Base-by-base conservation (phyloP, 2,888 invertebrate species). In the Argyresthia goedartella region DNA sequence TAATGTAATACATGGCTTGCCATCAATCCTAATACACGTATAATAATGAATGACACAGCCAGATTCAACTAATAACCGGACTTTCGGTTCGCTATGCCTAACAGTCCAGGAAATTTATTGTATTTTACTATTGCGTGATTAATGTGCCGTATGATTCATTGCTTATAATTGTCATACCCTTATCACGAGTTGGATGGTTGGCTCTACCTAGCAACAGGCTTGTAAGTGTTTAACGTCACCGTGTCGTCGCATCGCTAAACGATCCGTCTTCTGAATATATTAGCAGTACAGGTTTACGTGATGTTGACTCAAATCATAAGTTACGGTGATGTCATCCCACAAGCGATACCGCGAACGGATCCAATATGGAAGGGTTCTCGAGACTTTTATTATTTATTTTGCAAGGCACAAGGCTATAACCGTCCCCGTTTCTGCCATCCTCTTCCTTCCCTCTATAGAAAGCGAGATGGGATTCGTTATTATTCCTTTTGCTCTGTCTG, bases 251-350 rank as follows among this genome's bases (percentile, higher is more conserved):
- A 61, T 59, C 56, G 60, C 53, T 56, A 55, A 66, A 61, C 58
- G 64, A 64, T 66, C 67, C 64, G 67, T 68, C 69, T 64, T 65
- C 60, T 59, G 67, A 67, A 69, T 68, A 71, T 69, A 62, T 62
- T 60, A 58, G 57, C 61, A 45, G 54, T 61, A 68, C 62, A 65
- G 61, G 62, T 67, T 70, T 66, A 57, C 60, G 59, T 56, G 56
- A 61, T 80, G 69, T 81, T 80, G 71, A 76, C 75, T 76, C 71
- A 74, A 81, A 76, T 77, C 76, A 81, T 81, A 81, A 81, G 73
- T 71, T 66, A 69, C 68, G 78, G 67, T 85, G 85, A 85, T 82
- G 82, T 85, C 85, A 85, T 79, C 76, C 64, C 59, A 55, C 58
- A 66, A 64, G 25, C 64, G 71, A 73, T 68, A 66, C 67, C 55